These are phyloP conservation scores for Diuraphis noxia DNA, from an alignment of 1,140 invertebrate genomes.

Conservation along the genomic window DNA sequence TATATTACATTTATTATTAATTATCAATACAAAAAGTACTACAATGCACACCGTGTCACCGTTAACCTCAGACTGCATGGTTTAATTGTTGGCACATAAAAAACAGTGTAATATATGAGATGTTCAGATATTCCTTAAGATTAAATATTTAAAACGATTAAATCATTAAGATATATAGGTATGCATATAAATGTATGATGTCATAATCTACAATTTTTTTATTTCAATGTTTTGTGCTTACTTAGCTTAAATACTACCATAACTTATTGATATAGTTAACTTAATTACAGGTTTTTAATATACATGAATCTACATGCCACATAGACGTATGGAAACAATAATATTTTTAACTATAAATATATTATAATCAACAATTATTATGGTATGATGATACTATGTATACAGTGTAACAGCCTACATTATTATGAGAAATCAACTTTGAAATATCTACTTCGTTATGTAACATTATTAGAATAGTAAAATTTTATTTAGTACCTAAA, in stretches of 20 bases:
- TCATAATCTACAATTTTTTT: background rate
- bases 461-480: too few relatives aligned
- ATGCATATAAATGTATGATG: background rate
- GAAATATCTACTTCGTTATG: background rate
- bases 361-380: too few relatives aligned
- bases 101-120: background rate
- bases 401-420: background rate
- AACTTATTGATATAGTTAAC: background rate
- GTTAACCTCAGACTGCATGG: background rate
- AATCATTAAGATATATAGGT: too few relatives aligned
- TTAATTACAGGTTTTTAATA: background rate
- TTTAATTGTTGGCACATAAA: background rate
- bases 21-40: background rate
- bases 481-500: background rate
- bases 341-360: background rate
- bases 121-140: background rate
- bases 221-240: background rate
- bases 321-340: background rate
- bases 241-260: background rate
- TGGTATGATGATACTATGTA: background rate
- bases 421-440: background rate
- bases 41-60: background rate
- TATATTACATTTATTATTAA: background rate
- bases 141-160: background rate
- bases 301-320: background rate